Base-by-base conservation (phyloP, 2,888 invertebrate genomes). In the Parapristionchus giblindavisi region DNA sequence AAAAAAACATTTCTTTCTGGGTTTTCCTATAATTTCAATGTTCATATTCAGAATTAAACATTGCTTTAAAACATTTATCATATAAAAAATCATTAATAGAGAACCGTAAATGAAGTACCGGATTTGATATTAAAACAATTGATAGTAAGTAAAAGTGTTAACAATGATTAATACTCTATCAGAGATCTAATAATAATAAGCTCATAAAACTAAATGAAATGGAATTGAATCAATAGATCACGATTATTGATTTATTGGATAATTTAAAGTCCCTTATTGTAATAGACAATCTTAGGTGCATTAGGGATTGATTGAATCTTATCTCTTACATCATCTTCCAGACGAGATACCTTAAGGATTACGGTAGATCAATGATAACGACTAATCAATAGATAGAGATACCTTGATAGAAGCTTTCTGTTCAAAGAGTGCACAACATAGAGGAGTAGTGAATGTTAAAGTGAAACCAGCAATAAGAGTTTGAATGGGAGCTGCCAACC, bases 381-480 rank as follows among this genome's bases (percentile, higher is more conserved):
- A 68, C 5, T 6, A 8, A n/a, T 11, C 21, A 21, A 34, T 14
- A 52, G n/a, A 1, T 14, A 34, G 21, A 56, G 32, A n/a, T 60
- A 93, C 92, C 27, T 91, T 88, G 75, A 90, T 86, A 0, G 89
- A 89, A 75, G 89, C 89, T 81, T 71, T 92, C 89, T 98, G 97
- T 56, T 94, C 93, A 89, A 97, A 98, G 77, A 96, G 90, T 8
- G 97, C 98, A 90, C 97, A 98, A 85, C 95, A 94, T 81, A 97
- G 89, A 0, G 98, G 98, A 4, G 97, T 98, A 5, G 96, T 94
- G 89, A 97, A 94, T 0, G 94, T 92, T 58, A 97, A 91, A 87
- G 93, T 89, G 84, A 77, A 85, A 84, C 80, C 86, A 61, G 84
- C 79, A 61, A 83, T 72, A 21, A 79, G 63, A 14, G 81, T 79